Percentiles rank a stretch among this genome's conserved stretches.
phyloP scores from a whole-genome alignment of 2,113 vertebrate species.

The Odobenus rosmarus region DNA sequence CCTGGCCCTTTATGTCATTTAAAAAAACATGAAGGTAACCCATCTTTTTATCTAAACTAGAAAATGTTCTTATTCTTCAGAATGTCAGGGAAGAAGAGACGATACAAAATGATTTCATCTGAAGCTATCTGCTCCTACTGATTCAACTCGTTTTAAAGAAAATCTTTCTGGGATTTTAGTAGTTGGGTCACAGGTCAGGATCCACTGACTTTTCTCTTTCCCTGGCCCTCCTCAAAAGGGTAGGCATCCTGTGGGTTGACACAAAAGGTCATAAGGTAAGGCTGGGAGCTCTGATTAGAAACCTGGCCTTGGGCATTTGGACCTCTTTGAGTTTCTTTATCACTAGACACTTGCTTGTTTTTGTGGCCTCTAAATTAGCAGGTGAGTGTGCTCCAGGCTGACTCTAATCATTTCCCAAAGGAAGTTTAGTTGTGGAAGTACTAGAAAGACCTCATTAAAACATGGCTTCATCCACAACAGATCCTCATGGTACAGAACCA shows the following conservation, averaged over 20 bases:
- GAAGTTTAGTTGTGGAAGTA: constrained; percentile 50
- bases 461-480: constrained; percentile 3
- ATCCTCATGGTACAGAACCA: neutral
- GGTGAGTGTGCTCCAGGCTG: neutral
- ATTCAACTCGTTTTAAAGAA: constrained; percentile 56
- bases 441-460: constrained; percentile 63
- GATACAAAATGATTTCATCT: constrained; percentile 59
- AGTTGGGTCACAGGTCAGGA: constrained; percentile 3
- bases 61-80: constrained; percentile 47
- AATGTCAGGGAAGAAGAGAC: constrained; percentile 54
- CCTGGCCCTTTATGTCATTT: constrained; percentile 39
- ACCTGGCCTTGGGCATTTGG: neutral
- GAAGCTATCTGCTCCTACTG: constrained; percentile 36
- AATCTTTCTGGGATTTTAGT: constrained; percentile 38
- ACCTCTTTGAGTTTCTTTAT: constrained; percentile 41
- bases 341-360: constrained; percentile 32
- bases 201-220: constrained; percentile 29
- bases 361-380: neutral
- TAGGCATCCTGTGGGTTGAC: constrained; percentile 8
- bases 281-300: constrained; percentile 51
- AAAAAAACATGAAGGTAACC: constrained; percentile 65
- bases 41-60: constrained; percentile 53
- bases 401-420: constrained; percentile 17
- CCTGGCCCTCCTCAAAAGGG: neutral
- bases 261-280: constrained; percentile 54